phyloP scores from a whole-genome alignment of 2,888 invertebrate genomes.

The Tenthredo notha region DNA sequence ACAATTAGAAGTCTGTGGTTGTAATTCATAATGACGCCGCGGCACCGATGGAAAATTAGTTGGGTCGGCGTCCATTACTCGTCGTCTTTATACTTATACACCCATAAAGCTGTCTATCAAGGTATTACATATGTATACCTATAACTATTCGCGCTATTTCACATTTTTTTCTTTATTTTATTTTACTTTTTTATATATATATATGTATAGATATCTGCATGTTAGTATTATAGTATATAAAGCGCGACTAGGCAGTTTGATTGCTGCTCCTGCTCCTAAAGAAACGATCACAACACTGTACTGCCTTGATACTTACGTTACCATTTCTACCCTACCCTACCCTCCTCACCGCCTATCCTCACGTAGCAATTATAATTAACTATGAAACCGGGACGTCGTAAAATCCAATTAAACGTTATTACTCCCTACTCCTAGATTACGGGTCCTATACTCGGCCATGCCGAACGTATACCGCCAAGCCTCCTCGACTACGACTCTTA shows the following conservation, averaged over 20 bases:
- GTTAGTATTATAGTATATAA: background rate
- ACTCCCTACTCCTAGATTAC: constrained; percentile 71
- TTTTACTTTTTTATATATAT: background rate
- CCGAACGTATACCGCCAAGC: constrained; percentile 58
- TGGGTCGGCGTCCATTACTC: constrained; percentile 42
- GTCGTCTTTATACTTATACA: constrained; percentile 56
- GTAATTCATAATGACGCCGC: constrained; percentile 47
- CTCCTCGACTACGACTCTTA: background rate
- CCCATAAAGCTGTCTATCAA: background rate
- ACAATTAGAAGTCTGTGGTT: constrained; percentile 40
- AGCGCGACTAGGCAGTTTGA: constrained; percentile 29
- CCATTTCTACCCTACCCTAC: constrained; percentile 1
- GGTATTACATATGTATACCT: background rate
- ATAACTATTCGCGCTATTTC: background rate
- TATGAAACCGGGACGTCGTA: constrained; percentile 75
- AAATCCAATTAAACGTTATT: constrained; percentile 78
- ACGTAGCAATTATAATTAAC: constrained; percentile 76
- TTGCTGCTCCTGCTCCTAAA: constrained; percentile 7
- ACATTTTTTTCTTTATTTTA: background rate
- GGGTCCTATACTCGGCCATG: constrained; percentile 63
- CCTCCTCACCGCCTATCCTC: background rate
- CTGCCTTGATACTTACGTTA: constrained; percentile 24
- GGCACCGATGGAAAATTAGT: constrained; percentile 47
- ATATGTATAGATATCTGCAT: background rate
- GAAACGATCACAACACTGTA: constrained; percentile 35